phyloP scores from a whole-genome alignment of 2,113 vertebrate species.

The Pituophis catenifer region DNA sequence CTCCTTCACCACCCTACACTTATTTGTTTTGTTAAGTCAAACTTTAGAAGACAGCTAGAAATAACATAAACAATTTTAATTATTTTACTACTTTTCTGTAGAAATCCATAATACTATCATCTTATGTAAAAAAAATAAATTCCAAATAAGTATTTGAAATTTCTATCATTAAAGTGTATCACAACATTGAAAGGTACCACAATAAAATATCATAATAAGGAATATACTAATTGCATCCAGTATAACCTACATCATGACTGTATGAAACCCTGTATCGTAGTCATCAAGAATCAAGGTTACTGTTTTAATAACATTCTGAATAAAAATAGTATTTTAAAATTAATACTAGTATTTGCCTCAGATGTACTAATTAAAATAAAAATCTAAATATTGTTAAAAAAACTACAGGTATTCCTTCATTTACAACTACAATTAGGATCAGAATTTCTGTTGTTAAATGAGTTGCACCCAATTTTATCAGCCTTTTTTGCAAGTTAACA shows the following conservation, averaged over 20 bases:
- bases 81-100: neutral
- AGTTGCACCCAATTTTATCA: neutral
- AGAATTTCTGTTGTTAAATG: neutral
- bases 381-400: neutral
- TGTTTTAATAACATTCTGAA: neutral
- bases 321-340: neutral
- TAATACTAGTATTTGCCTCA: neutral
- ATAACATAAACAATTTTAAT: neutral
- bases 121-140: neutral
- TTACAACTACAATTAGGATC: too few relatives aligned
- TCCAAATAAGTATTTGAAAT: neutral
- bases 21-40: neutral
- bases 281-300: neutral
- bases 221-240: neutral
- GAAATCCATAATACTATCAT: neutral
- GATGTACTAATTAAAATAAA: neutral
- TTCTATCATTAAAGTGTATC: neutral
- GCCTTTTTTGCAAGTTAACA: neutral
- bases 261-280: neutral
- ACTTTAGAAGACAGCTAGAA: neutral
- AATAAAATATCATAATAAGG: neutral
- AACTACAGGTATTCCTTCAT: neutral
- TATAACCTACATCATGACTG: neutral
- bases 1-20: too few relatives aligned
- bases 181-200: neutral